phyloP scores from a whole-genome alignment of 2,113 vertebrate genomes.

The Caracal caracal region DNA sequence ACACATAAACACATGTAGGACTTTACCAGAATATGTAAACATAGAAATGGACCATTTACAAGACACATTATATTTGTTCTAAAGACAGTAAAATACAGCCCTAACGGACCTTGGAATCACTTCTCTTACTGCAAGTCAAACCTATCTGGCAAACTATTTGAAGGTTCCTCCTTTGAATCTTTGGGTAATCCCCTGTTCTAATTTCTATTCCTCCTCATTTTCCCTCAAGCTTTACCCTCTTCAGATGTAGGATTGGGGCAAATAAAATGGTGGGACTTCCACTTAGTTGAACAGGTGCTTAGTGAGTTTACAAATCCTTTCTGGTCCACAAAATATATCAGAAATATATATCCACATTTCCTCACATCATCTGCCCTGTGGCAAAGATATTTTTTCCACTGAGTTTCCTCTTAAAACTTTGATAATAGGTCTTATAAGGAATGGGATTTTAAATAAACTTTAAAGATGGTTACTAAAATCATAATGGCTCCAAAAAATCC shows the following conservation, averaged over 20 bases:
- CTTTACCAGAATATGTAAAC: not conserved
- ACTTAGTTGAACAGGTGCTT: not conserved
- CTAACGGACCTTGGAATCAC: not conserved
- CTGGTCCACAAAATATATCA: not conserved
- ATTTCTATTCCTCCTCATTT: not conserved
- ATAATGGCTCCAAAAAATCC: not conserved
- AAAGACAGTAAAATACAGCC: not conserved
- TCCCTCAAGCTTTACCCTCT: not conserved
- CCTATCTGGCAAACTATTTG: not conserved
- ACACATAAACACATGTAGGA: not conserved
- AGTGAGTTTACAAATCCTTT: not conserved
- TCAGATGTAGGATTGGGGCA: not conserved
- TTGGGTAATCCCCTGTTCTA: not conserved
- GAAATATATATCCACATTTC: not conserved
- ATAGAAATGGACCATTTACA: not conserved
- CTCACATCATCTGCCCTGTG: not conserved
- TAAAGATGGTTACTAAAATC: not conserved
- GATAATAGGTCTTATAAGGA: not conserved
- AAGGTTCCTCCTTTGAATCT: not conserved
- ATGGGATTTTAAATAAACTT: conserved; percentile 2
- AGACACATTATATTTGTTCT: not conserved
- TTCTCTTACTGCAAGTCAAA: not conserved
- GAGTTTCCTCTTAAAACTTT: not conserved
- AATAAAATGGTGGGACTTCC: not conserved
- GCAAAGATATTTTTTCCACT: not conserved